Evolutionary conservation across 2,888 invertebrate species (phyloP).

Genomic region (Parnassius orleans): DNA sequence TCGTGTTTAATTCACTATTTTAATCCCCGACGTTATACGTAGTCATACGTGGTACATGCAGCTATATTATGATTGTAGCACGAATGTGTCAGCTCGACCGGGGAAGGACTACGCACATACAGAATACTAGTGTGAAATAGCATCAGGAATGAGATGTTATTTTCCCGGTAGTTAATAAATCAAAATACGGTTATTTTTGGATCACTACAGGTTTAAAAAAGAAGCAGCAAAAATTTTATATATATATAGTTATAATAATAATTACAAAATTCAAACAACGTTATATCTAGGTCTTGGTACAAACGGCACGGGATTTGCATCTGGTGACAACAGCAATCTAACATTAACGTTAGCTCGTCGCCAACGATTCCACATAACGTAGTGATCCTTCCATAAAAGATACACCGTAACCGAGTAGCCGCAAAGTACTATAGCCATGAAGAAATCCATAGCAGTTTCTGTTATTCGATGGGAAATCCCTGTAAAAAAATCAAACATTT

Average conservation of each 20-base stretch:
- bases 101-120: no score
- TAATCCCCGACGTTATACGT: no score
- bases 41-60: no score
- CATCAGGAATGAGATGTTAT: no score
- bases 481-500: constrained; percentile 36
- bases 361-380: constrained; percentile 86
- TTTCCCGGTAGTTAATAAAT: no score
- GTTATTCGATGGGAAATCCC: constrained; percentile 81
- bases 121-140: no score
- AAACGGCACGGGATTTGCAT: constrained; percentile 69
- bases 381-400: constrained; percentile 83
- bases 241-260: constrained; percentile 12
- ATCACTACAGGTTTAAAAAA: no score
- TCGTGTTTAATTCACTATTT: no score
- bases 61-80: no score
- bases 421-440: constrained; percentile 82
- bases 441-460: constrained; percentile 81
- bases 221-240: no score
- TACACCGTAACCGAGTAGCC: constrained; percentile 84
- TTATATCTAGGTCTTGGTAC: constrained; percentile 67
- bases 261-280: constrained; percentile 50
- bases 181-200: no score
- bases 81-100: no score
- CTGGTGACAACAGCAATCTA: constrained; percentile 78
- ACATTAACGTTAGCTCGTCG: constrained; percentile 84